phyloP scores from a whole-genome alignment of 2,888 invertebrate genomes.

The Myathropa florea region DNA sequence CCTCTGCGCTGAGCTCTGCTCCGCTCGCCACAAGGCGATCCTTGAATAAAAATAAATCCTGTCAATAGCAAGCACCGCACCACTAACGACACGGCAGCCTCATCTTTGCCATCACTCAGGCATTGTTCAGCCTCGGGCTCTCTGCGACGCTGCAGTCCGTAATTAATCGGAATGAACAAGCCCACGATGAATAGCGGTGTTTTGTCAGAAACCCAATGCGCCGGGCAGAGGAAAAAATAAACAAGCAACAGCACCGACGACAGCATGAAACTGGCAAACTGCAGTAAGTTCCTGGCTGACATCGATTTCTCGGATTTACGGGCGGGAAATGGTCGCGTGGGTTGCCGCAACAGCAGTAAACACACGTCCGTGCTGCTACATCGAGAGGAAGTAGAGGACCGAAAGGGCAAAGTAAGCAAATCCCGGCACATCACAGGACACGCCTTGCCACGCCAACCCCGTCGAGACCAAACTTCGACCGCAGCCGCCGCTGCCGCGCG shows the following conservation, averaged over 20 bases:
- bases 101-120: conserved; percentile 3
- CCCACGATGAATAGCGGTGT: conserved; percentile 7
- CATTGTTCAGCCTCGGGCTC: neutral
- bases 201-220: conserved; percentile 3
- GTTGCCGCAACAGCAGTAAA: neutral
- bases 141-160: neutral
- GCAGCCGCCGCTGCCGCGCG: neutral
- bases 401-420: conserved; percentile 1
- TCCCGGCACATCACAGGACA: conserved; percentile 1
- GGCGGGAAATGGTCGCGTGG: neutral
- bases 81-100: conserved; percentile 20
- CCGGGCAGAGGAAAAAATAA: neutral
- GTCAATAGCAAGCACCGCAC: conserved; percentile 19
- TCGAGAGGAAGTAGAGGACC: neutral
- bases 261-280: conserved; percentile 13
- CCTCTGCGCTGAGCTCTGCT: neutral
- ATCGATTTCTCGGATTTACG: conserved; percentile 19
- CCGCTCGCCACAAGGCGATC: neutral
- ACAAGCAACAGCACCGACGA: neutral
- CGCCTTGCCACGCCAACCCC: neutral
- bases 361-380: neutral
- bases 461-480: neutral
- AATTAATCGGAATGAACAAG: conserved; percentile 52
- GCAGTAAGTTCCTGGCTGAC: neutral
- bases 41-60: conserved; percentile 45